These are phyloP conservation scores for Etheostoma cragini DNA, from an alignment of 2,113 vertebrate species.

Conservation along the genomic window DNA sequence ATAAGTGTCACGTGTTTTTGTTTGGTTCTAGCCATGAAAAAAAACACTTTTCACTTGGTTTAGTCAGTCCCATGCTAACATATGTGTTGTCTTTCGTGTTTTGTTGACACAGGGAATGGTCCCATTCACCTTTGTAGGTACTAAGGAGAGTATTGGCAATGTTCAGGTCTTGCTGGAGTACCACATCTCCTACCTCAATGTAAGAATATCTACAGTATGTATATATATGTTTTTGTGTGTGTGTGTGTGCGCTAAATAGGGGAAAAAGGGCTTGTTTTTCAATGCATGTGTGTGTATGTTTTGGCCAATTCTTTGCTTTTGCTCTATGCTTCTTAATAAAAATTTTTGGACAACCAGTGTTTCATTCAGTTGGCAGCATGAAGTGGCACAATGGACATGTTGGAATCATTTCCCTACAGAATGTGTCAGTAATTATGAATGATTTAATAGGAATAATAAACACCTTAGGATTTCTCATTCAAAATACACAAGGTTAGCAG, in stretches of 20 bases:
- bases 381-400: background rate
- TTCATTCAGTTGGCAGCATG: background rate
- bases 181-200: constrained; percentile 97
- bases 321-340: background rate
- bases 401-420: background rate
- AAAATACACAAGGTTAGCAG: background rate
- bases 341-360: background rate
- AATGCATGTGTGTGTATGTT: constrained; percentile 3
- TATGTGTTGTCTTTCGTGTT: constrained; percentile 51
- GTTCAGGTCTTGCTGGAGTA: constrained; percentile 97
- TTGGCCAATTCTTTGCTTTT: background rate
- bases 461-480: background rate
- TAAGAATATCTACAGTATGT: constrained; percentile 76
- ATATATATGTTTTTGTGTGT: background rate
- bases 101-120: constrained; percentile 93
- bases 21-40: background rate
- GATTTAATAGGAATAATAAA: background rate
- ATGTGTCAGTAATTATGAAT: background rate
- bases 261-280: background rate
- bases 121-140: constrained; percentile 98
- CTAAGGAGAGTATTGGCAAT: constrained; percentile 97
- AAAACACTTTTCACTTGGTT: background rate
- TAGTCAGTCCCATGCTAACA: constrained; percentile 60
- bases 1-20: background rate
- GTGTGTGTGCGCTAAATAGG: background rate